A percentile compares a stretch with the other conserved stretches of the same genome.
Evolutionary conservation across 1,140 invertebrate genomes (phyloP).

Genomic region (Tribolium madens): DNA sequence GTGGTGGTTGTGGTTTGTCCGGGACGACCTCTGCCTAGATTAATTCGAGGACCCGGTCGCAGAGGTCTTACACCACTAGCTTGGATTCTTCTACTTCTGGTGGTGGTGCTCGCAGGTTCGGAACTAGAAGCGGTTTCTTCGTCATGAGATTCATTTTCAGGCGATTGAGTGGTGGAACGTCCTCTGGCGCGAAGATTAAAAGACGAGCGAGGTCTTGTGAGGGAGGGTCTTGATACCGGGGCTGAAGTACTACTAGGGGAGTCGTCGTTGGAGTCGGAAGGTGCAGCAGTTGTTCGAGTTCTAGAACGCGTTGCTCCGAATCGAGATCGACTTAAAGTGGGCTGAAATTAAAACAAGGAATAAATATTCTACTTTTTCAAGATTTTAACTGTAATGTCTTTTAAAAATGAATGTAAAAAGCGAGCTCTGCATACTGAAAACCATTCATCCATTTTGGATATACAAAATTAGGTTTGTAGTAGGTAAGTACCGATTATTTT

Average conservation of each 20-base stretch:
- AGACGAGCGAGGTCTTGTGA: constrained; percentile 69
- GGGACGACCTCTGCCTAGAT: constrained; percentile 68
- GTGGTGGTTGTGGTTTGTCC: constrained; percentile 66
- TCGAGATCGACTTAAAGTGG: constrained; percentile 49
- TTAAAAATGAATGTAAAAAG: no score
- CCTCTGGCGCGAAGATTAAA: constrained; percentile 69
- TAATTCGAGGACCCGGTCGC: constrained; percentile 71
- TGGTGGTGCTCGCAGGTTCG: constrained; percentile 58
- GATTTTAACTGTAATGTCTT: neutral
- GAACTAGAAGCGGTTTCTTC: constrained; percentile 60
- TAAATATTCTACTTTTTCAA: neutral
- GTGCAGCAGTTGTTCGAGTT: constrained; percentile 57
- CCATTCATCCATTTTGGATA: no score
- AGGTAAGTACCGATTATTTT: no score
- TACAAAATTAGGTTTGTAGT: no score
- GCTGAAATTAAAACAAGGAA: constrained; percentile 21
- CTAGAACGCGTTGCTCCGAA: constrained; percentile 57
- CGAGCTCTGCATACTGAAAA: no score
- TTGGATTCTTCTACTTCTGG: constrained; percentile 60
- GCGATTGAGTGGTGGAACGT: constrained; percentile 61
- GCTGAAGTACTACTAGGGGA: constrained; percentile 49
- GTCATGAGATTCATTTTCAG: constrained; percentile 39
- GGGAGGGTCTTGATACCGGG: constrained; percentile 55
- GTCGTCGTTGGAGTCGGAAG: constrained; percentile 52
- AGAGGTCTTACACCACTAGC: constrained; percentile 65